These are phyloP conservation scores for Theodoxus fluviatilis DNA, from an alignment of 2,888 invertebrate genomes.

Conservation along the genomic window DNA sequence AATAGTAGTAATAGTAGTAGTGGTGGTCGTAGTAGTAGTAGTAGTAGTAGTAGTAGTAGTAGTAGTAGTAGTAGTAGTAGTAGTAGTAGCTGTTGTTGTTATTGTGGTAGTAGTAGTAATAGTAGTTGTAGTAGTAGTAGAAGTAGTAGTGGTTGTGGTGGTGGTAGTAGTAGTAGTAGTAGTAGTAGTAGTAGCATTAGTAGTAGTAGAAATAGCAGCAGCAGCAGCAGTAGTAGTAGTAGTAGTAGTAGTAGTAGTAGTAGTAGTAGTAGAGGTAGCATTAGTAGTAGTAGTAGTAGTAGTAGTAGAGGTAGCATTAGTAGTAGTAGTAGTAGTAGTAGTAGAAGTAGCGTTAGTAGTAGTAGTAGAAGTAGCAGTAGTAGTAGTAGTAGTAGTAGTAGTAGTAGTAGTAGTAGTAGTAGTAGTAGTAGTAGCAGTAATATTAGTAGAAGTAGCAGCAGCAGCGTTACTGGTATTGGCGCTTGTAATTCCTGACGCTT, in stretches of 20 bases:
- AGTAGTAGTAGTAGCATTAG: conserved; percentile 12
- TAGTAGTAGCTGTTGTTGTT: background rate
- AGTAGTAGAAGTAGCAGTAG: conserved; percentile 15
- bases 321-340: conserved; percentile 9
- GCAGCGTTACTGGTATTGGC: too few species aligned
- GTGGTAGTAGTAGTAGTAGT: conserved; percentile 10
- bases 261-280: conserved; percentile 10
- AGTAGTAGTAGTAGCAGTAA: conserved; percentile 13
- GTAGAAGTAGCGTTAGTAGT: conserved; percentile 1
- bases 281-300: conserved; percentile 10
- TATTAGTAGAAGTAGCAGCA: conserved; percentile 9
- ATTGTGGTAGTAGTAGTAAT: background rate
- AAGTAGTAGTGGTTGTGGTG: background rate
- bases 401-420: conserved; percentile 13
- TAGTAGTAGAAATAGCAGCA: conserved; percentile 9
- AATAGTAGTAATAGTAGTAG: conserved; percentile 10
- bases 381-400: conserved; percentile 13
- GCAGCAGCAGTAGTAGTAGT: conserved; percentile 11
- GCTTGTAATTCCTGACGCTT: too few species aligned
- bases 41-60: conserved; percentile 13
- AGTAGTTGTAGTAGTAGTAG: conserved; percentile 13
- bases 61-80: conserved; percentile 15
- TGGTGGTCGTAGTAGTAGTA: conserved; percentile 3
- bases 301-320: conserved; percentile 9
- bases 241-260: conserved; percentile 15